phyloP scores from a whole-genome alignment of 2,113 vertebrate species.

The Oxygymnocypris stewartii region DNA sequence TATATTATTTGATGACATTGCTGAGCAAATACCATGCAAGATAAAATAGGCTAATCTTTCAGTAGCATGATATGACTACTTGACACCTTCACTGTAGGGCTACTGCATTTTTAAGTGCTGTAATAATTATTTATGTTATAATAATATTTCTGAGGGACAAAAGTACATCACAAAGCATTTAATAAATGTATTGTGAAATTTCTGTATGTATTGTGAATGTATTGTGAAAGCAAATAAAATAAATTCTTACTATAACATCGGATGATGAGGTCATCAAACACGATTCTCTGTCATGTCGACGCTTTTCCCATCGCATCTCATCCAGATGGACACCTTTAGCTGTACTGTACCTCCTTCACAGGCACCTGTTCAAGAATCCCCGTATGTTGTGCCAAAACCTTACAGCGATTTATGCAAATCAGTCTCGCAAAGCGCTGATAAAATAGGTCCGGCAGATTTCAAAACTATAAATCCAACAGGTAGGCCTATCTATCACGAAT shows the following conservation, averaged over 20 bases:
- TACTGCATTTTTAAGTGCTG: not conserved
- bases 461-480: not conserved
- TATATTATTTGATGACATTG: not conserved
- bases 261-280: slow-evolving; percentile 6
- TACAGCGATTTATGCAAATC: slow-evolving; percentile 22
- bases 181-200: not conserved
- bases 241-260: not conserved
- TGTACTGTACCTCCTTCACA: not conserved
- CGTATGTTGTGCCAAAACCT: not conserved
- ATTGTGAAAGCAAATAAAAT: not conserved
- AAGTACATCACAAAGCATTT: not conserved
- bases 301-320: slow-evolving; percentile 4
- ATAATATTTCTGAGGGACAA: not conserved
- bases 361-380: not conserved
- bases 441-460: not conserved
- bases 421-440: not conserved
- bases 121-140: not conserved
- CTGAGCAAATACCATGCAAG: not conserved
- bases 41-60: not conserved
- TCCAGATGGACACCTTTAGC: not conserved
- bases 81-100: not conserved
- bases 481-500: not conserved
- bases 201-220: no score
- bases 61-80: not conserved
- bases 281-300: not conserved